Conservation (phyloP, 1,140 invertebrate genomes). For the Heliothis subflexa region DNA sequence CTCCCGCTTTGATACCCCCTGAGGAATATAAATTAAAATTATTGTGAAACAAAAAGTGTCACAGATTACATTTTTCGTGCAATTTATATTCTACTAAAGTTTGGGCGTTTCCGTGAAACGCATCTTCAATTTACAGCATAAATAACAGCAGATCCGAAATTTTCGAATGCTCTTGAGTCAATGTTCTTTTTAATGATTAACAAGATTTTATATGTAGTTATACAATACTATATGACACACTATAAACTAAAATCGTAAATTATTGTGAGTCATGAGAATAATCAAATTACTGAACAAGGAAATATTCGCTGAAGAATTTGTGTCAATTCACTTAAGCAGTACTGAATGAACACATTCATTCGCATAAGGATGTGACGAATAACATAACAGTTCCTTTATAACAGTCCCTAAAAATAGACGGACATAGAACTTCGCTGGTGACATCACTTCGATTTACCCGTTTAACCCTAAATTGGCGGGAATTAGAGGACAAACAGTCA, state of each 20-base stretch:
- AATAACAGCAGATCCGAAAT: too few relatives aligned
- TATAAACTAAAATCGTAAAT: too few relatives aligned
- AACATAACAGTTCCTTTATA: constrained; percentile 17
- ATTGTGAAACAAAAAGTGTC: constrained; percentile 35
- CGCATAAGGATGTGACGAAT: background rate
- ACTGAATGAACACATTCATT: background rate
- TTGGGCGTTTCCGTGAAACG: background rate
- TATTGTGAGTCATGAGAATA: background rate
- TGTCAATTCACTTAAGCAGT: background rate
- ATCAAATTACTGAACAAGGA: background rate
- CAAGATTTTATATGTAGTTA: too few relatives aligned
- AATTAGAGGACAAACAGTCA: constrained; percentile 38
- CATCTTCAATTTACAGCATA: too few relatives aligned
- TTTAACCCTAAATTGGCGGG: constrained; percentile 44
- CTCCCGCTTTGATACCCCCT: constrained; percentile 5
- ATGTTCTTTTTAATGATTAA: too few relatives aligned
- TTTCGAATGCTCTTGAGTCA: too few relatives aligned
- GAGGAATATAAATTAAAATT: constrained; percentile 35
- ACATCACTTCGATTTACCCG: constrained; percentile 45
- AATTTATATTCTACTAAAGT: background rate
- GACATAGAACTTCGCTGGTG: constrained; percentile 19
- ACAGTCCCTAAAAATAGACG: constrained; percentile 25
- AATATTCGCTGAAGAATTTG: background rate
- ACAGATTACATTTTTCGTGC: constrained; percentile 17
- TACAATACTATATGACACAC: too few relatives aligned